These are phyloP conservation scores for Syncerus caffer DNA, from an alignment of 2,797 vertebrate species.

Conservation along the genomic window DNA sequence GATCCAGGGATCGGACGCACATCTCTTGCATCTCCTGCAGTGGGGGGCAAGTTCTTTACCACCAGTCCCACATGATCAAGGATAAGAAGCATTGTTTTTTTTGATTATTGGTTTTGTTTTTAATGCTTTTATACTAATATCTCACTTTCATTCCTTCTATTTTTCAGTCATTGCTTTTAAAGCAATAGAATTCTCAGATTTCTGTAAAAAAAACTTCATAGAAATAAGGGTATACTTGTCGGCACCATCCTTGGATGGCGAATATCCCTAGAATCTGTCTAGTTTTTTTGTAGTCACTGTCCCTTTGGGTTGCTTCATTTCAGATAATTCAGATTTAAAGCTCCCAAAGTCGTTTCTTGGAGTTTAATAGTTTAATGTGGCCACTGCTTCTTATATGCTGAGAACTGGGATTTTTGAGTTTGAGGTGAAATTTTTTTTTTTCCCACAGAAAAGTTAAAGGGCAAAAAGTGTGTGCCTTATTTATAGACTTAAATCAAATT, in stretches of 20 bases:
- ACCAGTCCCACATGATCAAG: neutral
- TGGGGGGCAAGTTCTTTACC: neutral
- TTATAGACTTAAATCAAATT: neutral
- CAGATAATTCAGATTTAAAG: neutral
- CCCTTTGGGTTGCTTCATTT: neutral
- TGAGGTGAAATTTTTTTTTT: neutral
- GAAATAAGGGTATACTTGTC: neutral
- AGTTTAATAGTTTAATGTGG: neutral
- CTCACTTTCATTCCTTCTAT: neutral
- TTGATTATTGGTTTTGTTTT: neutral
- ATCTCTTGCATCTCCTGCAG: neutral
- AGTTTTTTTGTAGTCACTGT: neutral
- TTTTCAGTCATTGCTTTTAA: neutral
- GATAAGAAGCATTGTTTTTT: neutral
- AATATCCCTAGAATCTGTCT: neutral
- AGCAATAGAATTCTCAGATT: neutral
- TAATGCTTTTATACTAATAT: neutral
- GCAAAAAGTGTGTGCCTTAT: neutral
- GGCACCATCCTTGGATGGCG: neutral
- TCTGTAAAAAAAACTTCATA: neutral
- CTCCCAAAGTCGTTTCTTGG: neutral
- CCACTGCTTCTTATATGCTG: neutral
- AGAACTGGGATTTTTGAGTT: neutral
- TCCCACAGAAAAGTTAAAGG: neutral
- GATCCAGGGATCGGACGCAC: neutral